These are phyloP conservation scores for Halcyon malimbica DNA, from an alignment of 2,113 vertebrate species.

Conservation along the genomic window DNA sequence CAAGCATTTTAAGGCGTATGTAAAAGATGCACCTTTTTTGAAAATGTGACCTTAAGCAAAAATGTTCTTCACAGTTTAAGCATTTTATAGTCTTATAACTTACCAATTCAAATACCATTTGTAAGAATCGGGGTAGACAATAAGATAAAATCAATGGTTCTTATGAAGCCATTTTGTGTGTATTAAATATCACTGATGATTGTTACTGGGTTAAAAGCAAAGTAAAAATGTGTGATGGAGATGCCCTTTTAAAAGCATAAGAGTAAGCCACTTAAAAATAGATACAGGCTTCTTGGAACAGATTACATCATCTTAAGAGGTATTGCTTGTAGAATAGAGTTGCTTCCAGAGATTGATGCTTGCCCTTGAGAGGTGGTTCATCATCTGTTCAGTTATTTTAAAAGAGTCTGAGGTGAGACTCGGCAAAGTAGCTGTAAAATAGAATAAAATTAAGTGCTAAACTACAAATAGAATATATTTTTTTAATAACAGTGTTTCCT, in stretches of 20 bases:
- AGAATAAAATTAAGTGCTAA: conserved; percentile 9
- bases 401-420: conserved; percentile 45
- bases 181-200: conserved; percentile 6
- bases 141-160: conserved; percentile 27
- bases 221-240: conserved; percentile 54
- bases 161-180: conserved; percentile 2
- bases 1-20: background rate
- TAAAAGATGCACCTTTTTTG: background rate
- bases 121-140: background rate
- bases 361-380: conserved; percentile 65
- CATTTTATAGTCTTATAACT: background rate
- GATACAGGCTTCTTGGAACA: conserved; percentile 70
- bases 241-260: conserved; percentile 67
- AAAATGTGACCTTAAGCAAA: background rate
- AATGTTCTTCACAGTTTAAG: background rate
- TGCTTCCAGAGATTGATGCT: conserved; percentile 29
- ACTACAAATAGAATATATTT: conserved; percentile 14
- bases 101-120: background rate
- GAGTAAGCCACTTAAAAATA: conserved; percentile 71
- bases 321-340: conserved; percentile 27
- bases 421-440: conserved; percentile 45
- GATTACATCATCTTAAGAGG: conserved; percentile 74
- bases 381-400: conserved; percentile 73
- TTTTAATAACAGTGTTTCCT: conserved; percentile 2
- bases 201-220: conserved; percentile 50